Base-by-base conservation (phyloP, 37 sponge, comb jelly and placozoan genomes). In the Dysidea cf. avara region DNA sequence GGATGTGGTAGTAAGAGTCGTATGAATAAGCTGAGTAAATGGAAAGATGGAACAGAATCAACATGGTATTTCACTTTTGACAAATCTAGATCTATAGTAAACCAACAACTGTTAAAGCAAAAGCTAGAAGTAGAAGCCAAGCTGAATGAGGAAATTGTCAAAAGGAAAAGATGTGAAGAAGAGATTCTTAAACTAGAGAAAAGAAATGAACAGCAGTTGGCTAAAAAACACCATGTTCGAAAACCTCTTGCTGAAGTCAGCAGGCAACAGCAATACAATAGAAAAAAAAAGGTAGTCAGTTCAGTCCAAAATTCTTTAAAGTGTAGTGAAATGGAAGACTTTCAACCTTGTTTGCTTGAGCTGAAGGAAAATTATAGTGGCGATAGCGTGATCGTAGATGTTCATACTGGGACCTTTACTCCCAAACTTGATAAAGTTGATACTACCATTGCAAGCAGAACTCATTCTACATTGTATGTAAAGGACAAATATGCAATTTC, bases 401-500 rank as follows among this genome's bases (percentile, higher is more conserved):
- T 47, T 12, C 29, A 13, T 22, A 7, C 21, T 46, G 51, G 51
- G 47, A 46, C 51, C 14, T 67, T 9, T 46, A 4, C 49, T 7
- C 22, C n/a, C 51, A 31, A 28, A 4, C 28, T 22, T 46, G 7
- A 7, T 12, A 13, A 7, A 16, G 24, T 9, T 4, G 52, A 67
- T 24, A 48, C 68, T 47, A 34, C n/a, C 4, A 49, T 18, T 18
- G 16, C 16, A 18, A 14, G 47, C 6, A 25, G 6, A 16, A 7
- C 31, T 4, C 21, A 47, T 12, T 39, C 21, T 47, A 47, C 29
- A 7, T n/a, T 64, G 17, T 31, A 31, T 39, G 29, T 67, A 25
- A 67, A 67, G 30, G 68, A 67, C 7, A 67, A 67, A 47, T 67
- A 26, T 21, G 13, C 51, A 21, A 13, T 67, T 12, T 46, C 50